Evolutionary conservation across 2,797 vertebrate genomes (phyloP).

Genomic region (Myotis pilosus): DNA sequence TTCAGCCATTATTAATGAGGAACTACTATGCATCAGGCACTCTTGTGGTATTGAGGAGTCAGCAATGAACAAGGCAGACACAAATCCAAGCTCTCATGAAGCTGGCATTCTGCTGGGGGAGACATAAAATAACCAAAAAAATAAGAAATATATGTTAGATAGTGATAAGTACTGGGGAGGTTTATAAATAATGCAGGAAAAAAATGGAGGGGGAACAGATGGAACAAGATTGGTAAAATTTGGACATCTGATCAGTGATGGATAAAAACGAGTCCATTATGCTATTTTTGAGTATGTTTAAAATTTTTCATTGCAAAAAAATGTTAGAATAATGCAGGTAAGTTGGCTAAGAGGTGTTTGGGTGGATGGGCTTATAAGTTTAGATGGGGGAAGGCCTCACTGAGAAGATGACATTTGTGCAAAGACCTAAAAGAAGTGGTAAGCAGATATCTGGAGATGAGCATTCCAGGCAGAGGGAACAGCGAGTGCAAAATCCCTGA

Average conservation of each 20-base stretch:
- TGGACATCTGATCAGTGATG: neutral
- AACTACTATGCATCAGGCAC: neutral
- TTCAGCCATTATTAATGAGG: neutral
- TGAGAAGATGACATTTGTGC: neutral
- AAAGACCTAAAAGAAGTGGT: neutral
- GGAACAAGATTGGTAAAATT: neutral
- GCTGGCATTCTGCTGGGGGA: neutral
- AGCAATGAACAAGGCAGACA: neutral
- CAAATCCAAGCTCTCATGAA: neutral
- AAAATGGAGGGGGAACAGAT: neutral
- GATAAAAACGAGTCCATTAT: neutral
- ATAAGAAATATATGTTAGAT: neutral
- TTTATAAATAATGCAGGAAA: neutral
- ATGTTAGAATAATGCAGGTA: neutral
- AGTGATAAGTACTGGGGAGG: neutral
- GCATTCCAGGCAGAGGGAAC: neutral
- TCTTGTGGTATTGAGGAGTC: neutral
- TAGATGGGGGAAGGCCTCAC: neutral
- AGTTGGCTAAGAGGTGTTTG: neutral
- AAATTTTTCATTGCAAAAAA: neutral
- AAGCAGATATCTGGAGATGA: neutral
- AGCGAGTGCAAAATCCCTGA: neutral
- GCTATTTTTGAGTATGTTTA: neutral
- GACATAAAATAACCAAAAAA: neutral
- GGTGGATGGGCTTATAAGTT: neutral